phyloP scores from a whole-genome alignment of 2,888 invertebrate genomes.

The Temnothorax ravouxi region DNA sequence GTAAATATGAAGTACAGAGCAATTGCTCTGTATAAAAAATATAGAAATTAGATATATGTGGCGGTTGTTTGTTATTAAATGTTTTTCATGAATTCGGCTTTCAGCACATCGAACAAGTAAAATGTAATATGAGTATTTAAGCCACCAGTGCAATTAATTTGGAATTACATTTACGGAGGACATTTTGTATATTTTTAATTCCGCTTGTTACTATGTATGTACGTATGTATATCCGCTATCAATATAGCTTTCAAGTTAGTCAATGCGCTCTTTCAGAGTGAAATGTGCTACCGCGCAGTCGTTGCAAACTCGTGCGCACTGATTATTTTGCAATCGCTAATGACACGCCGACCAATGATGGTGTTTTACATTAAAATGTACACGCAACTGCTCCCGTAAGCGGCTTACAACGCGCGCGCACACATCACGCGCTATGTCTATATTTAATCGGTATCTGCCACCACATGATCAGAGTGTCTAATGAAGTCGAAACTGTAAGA shows the following conservation, averaged over 20 bases:
- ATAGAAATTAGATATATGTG: neutral
- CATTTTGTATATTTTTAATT: slow-evolving; percentile 42
- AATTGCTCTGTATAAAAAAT: slow-evolving; percentile 6
- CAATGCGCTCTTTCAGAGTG: slow-evolving; percentile 14
- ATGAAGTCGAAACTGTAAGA: slow-evolving; percentile 81
- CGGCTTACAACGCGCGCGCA: slow-evolving; percentile 72
- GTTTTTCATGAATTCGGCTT: neutral
- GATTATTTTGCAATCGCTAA: slow-evolving; percentile 73
- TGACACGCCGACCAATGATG: slow-evolving; percentile 66
- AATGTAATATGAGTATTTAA: slow-evolving; percentile 31
- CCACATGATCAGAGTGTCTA: slow-evolving; percentile 69
- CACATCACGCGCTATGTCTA: slow-evolving; percentile 62
- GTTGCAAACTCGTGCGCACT: slow-evolving; percentile 52
- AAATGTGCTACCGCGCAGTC: neutral
- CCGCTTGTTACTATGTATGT: neutral
- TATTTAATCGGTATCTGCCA: slow-evolving; percentile 73
- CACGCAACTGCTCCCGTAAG: slow-evolving; percentile 70
- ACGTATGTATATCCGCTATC: neutral
- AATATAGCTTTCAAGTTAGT: too few relatives aligned
- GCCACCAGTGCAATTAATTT: slow-evolving; percentile 40
- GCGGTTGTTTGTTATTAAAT: neutral
- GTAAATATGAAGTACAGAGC: neutral
- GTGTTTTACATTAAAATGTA: slow-evolving; percentile 73
- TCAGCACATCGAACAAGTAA: slow-evolving; percentile 3
- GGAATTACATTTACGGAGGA: slow-evolving; percentile 44